These are phyloP conservation scores for Acanthosepion lycidas DNA, from an alignment of 2,888 invertebrate genomes.

Conservation along the genomic window DNA sequence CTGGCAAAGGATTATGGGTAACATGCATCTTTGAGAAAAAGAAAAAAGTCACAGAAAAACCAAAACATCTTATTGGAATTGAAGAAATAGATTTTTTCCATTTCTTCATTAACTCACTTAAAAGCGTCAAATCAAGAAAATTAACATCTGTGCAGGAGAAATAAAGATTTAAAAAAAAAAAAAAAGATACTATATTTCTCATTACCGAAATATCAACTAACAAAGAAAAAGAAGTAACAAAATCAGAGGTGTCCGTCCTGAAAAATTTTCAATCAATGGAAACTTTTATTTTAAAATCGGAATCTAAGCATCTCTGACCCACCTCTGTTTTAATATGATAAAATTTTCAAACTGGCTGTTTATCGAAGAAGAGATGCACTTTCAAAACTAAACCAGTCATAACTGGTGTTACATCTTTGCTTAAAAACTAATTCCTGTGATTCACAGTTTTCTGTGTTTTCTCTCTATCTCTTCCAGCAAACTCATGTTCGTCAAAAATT, in stretches of 20 bases:
- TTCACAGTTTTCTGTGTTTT: neutral
- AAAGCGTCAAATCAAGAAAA: neutral
- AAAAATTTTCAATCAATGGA: neutral
- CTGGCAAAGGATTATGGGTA: too few relatives aligned
- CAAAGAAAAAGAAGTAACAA: neutral
- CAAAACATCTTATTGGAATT: neutral
- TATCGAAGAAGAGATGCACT: neutral
- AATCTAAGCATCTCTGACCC: neutral
- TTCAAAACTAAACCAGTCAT: neutral
- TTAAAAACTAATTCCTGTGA: too few relatives aligned
- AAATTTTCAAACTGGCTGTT: neutral
- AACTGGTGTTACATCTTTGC: neutral
- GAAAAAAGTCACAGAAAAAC: too few relatives aligned
- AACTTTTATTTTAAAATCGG: neutral
- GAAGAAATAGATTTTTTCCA: neutral
- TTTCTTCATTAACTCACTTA: slow-evolving; percentile 33
- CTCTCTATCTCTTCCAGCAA: neutral
- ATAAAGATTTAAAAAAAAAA: neutral
- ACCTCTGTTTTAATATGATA: neutral
- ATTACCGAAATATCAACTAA: neutral
- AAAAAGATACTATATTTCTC: neutral
- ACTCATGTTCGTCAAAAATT: neutral
- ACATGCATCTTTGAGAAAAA: too few relatives aligned
- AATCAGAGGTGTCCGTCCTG: neutral
- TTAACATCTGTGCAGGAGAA: neutral